Conservation (phyloP, 2,888 invertebrate genomes). For the Amphipoea oculea region DNA sequence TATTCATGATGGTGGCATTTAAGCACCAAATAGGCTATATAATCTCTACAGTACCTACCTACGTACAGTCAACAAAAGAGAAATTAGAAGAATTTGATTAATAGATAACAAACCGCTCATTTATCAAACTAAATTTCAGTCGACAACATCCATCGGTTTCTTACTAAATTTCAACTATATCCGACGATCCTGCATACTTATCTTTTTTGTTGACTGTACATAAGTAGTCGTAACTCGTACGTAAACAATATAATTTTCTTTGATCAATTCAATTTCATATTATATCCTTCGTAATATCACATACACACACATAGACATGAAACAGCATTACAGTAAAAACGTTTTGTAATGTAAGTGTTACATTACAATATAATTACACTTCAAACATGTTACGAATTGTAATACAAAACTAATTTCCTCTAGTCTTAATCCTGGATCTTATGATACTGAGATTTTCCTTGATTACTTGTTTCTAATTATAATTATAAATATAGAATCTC, state of each 20-base stretch:
- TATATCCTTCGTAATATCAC: not conserved
- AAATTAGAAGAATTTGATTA: too few relatives aligned
- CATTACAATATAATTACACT: constrained; percentile 37
- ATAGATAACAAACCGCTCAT: too few relatives aligned
- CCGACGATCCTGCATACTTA: too few relatives aligned
- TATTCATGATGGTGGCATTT: not conserved
- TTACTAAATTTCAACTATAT: too few relatives aligned
- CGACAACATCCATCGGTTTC: too few relatives aligned
- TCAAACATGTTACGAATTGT: constrained; percentile 44
- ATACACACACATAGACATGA: not conserved
- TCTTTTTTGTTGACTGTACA: not conserved
- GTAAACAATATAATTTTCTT: not conserved
- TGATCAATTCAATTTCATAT: constrained; percentile 4
- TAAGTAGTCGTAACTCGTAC: not conserved
- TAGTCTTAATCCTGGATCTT: constrained; percentile 31
- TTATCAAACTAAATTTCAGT: too few relatives aligned
- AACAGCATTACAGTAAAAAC: not conserved
- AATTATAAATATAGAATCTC: not conserved
- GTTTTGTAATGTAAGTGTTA: constrained; percentile 14
- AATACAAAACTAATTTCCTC: constrained; percentile 58
- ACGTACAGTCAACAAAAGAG: not conserved
- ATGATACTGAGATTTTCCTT: constrained; percentile 14
- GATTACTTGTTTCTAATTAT: constrained; percentile 8
- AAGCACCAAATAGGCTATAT: too few relatives aligned
- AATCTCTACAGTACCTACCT: not conserved